Evolutionary conservation across 2,797 vertebrate genomes (phyloP).

Genomic region (Notamacropus eugenii): DNA sequence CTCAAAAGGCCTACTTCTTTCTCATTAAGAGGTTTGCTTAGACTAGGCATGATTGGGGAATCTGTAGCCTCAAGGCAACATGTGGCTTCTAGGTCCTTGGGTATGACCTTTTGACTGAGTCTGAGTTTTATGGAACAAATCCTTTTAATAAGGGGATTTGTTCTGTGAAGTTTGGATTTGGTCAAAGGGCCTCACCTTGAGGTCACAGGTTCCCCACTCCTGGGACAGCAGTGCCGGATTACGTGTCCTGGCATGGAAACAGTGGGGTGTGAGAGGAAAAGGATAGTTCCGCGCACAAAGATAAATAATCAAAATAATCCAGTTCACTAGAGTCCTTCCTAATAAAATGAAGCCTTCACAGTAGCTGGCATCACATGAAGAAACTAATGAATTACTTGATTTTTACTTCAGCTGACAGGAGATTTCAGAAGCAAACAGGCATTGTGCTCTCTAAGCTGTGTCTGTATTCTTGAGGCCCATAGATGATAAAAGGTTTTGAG

Average conservation of each 20-base stretch:
- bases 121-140: too few relatives aligned
- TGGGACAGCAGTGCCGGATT: background rate
- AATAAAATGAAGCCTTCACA: conserved; percentile 10
- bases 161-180: too few relatives aligned
- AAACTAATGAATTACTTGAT: background rate
- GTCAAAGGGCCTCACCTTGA: too few relatives aligned
- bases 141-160: too few relatives aligned
- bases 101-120: too few relatives aligned
- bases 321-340: background rate
- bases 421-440: conserved; percentile 26
- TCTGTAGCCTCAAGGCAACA: too few relatives aligned
- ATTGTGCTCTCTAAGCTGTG: background rate
- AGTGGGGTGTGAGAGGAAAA: background rate
- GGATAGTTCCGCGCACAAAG: background rate
- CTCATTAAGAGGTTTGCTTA: background rate
- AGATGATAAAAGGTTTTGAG: background rate
- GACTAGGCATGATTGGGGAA: background rate
- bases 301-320: conserved; percentile 22
- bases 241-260: background rate
- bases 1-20: background rate
- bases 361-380: background rate
- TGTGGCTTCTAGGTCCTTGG: too few relatives aligned
- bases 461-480: background rate
- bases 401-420: conserved; percentile 3
- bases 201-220: too few relatives aligned